A percentile compares a stretch with the other conserved stretches of the same genome.
These are phyloP conservation scores for Sparidentex hasta DNA, from an alignment of 2,797 vertebrate genomes.

Conservation along the genomic window DNA sequence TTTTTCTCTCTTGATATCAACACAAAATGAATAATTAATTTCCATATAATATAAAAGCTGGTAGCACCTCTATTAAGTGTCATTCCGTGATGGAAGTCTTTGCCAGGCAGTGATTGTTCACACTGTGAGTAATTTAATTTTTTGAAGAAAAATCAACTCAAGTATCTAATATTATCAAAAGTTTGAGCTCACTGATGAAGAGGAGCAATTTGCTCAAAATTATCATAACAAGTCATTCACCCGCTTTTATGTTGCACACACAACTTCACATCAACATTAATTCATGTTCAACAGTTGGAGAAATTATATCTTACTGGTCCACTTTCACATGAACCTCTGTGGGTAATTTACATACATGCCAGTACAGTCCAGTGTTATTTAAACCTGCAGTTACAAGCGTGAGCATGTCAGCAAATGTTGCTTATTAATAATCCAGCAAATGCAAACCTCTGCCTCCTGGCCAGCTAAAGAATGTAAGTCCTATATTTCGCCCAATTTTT, in stretches of 20 bases:
- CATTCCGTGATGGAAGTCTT: not conserved
- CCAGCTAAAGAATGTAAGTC: not conserved
- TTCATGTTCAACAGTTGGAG: not conserved
- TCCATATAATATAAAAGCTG: not conserved
- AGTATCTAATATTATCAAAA: not conserved
- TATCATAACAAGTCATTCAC: not conserved
- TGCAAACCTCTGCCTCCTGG: not conserved
- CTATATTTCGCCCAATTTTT: not conserved
- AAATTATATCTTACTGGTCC: not conserved
- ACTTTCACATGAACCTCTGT: not conserved
- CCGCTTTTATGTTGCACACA: not conserved
- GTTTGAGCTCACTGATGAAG: not conserved
- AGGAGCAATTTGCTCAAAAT: not conserved
- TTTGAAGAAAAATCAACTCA: not conserved
- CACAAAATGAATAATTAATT: not conserved
- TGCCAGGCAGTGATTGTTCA: not conserved
- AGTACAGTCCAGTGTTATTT: not conserved
- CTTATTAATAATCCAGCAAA: not conserved
- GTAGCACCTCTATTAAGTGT: not conserved
- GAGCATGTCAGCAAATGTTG: no score
- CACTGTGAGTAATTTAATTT: not conserved
- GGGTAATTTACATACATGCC: not conserved
- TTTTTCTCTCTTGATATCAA: slow-evolving; percentile 19
- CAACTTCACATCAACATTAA: not conserved
- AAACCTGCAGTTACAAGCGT: not conserved